Conservation (phyloP, 1,140 invertebrate genomes). For the Aphelenchoides besseyi region DNA sequence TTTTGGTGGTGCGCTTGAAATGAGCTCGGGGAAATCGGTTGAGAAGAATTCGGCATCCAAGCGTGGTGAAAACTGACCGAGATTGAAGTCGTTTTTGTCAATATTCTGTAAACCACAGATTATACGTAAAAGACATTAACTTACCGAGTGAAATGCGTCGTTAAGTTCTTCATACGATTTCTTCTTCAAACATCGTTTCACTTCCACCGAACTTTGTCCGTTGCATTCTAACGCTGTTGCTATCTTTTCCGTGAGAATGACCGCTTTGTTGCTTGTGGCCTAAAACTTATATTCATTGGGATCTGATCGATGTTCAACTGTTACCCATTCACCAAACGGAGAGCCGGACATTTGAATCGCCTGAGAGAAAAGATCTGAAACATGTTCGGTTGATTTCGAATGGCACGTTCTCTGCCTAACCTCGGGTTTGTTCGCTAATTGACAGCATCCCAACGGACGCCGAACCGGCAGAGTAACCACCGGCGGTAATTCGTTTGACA, state of each 20-base stretch:
- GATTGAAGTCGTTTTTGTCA: conserved; percentile 30
- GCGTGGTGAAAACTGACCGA: conserved; percentile 28
- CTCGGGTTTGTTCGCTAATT: conserved; percentile 24
- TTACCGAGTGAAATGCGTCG: conserved; percentile 30
- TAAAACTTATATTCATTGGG: not conserved
- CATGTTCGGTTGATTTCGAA: conserved; percentile 5
- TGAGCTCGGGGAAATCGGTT: conserved; percentile 24
- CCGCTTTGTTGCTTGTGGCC: conserved; percentile 8
- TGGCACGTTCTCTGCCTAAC: conserved; percentile 18
- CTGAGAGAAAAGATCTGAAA: conserved; percentile 44
- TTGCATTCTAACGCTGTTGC: conserved; percentile 30
- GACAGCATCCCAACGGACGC: conserved; percentile 24
- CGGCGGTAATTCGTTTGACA: conserved; percentile 23
- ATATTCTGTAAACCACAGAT: not conserved
- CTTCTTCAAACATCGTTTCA: conserved; percentile 37
- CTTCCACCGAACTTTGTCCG: conserved; percentile 18
- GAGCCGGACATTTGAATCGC: conserved; percentile 45
- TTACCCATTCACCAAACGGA: conserved; percentile 30
- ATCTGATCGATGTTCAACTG: not conserved
- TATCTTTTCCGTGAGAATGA: conserved; percentile 33
- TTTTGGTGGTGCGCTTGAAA: conserved; percentile 29
- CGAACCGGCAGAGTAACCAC: conserved; percentile 36
- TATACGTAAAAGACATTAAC: conserved; percentile 22
- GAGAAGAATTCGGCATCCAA: conserved; percentile 38
- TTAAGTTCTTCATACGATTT: conserved; percentile 30